Evolutionary conservation across 92 coral and sea anemone genomes (phyloP), one percentile per base, ranked within the genome.

Genomic region (Hydrozoanthus gracilis): DNA sequence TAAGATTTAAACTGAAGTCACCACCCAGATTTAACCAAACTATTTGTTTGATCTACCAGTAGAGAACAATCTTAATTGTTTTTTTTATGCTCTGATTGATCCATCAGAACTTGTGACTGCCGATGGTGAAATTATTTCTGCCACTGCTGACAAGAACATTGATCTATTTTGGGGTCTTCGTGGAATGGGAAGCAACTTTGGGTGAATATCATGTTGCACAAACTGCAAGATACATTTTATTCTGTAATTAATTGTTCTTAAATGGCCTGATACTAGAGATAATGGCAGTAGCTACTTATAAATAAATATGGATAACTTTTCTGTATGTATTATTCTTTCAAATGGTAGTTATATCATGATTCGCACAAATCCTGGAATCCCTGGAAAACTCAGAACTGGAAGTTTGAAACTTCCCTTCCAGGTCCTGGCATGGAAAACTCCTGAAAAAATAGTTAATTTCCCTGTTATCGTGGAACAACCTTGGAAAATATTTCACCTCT

Each of bases 151-250:
- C 39, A 91, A 95, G 84, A 89, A 93, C 46, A 54, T 79, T 78
- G 96, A 94, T 16, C 82, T 96, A n/a, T 96, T 94, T 77, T 96
- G 99, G 99, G 99, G 95, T 46, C 93, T 96, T 92, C 92, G 93
- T 62, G 98, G 96, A 44, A 88, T 45, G 89, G 99, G 99, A 27
- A 79, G 88, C n/a, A 95, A 95, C 67, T 96, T 92, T 93, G 99
- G 99, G 98, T 96, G 78, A 82, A 90, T 76, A 50, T 54, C 54
- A 44, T 4, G 17, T 4, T 14, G 7, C 17, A 5, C 64, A 56
- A 56, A 56, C 64, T 56, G 64, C 64, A 56, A 3, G 4, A 7
- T 56, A 3, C 15, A 56, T 56, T 56, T 56, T 56, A n/a, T 56
- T 62, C 20, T 62, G 17, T 62, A 14, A 5, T 5, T 11, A 14